A percentile compares a stretch with the other conserved stretches of the same genome.
Conservation (phyloP, 2,888 invertebrate genomes). For the Pristionchus entomophagus region DNA sequence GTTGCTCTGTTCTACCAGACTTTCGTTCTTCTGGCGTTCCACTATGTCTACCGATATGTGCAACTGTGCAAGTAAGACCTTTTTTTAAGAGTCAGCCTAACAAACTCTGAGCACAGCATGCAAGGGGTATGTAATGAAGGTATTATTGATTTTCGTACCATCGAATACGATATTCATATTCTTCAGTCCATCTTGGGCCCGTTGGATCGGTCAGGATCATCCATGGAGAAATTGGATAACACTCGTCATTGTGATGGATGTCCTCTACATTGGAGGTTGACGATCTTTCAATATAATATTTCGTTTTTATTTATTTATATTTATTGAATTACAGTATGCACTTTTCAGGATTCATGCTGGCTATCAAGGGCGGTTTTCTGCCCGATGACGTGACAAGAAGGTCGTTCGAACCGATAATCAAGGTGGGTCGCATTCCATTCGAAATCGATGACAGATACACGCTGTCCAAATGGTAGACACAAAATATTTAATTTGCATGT, state of each 20-base stretch:
- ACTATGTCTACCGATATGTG: slow-evolving; percentile 29
- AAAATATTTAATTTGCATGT: no score
- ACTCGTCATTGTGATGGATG: background rate
- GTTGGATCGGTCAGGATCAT: background rate
- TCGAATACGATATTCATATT: background rate
- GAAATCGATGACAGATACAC: no score
- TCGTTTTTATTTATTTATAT: no score
- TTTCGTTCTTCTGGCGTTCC: background rate
- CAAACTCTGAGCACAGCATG: background rate
- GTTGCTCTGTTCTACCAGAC: background rate
- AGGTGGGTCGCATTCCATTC: no score
- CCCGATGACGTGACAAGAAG: no score
- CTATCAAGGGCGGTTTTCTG: background rate
- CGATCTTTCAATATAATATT: no score
- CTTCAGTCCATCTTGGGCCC: slow-evolving; percentile 14
- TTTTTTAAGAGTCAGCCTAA: background rate
- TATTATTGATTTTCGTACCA: no score
- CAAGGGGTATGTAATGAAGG: no score
- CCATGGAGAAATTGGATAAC: slow-evolving; percentile 3
- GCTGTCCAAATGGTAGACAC: no score
- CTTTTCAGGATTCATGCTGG: background rate
- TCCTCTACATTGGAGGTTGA: slow-evolving; percentile 16
- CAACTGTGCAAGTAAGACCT: slow-evolving; percentile 7
- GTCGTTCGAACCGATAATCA: no score
- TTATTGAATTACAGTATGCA: background rate